These are phyloP conservation scores for Tipula helvola DNA, from an alignment of 2,888 invertebrate species.

Conservation along the genomic window DNA sequence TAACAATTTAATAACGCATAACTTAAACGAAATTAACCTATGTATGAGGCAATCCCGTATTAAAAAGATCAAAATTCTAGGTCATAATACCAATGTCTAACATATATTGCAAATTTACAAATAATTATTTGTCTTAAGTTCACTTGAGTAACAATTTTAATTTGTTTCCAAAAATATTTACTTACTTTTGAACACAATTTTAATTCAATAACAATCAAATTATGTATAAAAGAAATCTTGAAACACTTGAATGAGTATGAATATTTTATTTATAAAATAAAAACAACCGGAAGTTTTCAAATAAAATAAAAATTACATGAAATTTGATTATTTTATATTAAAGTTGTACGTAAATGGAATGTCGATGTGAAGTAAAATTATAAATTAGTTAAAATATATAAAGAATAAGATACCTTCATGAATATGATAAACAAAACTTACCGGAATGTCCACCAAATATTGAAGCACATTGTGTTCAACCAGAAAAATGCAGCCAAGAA, in stretches of 20 bases:
- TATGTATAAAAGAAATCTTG: not conserved
- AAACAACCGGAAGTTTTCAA: not conserved
- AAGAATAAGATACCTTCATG: not conserved
- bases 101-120: not conserved
- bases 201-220: not conserved
- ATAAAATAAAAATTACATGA: not conserved
- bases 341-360: not conserved
- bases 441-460: conserved; percentile 90
- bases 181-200: not conserved
- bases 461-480: conserved; percentile 90
- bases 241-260: conserved; percentile 7
- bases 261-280: not conserved
- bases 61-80: not conserved
- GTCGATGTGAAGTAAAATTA: not conserved
- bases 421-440: conserved; percentile 37
- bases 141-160: not conserved
- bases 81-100: not conserved
- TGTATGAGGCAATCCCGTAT: not conserved
- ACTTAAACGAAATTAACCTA: not conserved
- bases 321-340: not conserved
- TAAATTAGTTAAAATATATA: too few relatives aligned
- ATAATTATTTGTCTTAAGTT: not conserved
- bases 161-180: conserved; percentile 8
- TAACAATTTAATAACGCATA: not conserved
- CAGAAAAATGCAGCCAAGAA: conserved; percentile 85